A percentile compares a stretch with the other conserved stretches of the same genome.
Conservation (phyloP, 2,888 invertebrate genomes). For the Norana najaformis region DNA sequence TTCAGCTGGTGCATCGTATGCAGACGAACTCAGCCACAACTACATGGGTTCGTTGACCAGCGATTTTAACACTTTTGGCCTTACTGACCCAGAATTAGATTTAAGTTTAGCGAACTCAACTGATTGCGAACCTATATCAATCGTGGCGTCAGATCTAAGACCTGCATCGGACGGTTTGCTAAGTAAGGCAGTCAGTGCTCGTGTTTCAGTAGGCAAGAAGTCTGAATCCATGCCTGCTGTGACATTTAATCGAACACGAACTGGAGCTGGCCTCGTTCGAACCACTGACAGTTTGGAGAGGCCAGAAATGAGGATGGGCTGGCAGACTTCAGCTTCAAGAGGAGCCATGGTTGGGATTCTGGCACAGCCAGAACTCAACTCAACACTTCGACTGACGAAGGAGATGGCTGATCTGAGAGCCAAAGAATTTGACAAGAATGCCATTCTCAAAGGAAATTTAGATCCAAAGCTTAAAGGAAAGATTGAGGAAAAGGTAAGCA, state of each 20-base stretch:
- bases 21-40: neutral
- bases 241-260: neutral
- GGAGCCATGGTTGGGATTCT: neutral
- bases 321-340: neutral
- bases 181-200: neutral
- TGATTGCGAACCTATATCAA: neutral
- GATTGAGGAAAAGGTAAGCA: conserved; percentile 6
- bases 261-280: neutral
- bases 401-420: neutral
- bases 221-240: neutral
- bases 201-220: neutral
- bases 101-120: neutral
- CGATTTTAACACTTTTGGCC: neutral
- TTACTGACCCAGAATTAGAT: neutral
- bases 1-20: neutral
- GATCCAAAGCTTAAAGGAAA: conserved; percentile 15
- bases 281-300: neutral
- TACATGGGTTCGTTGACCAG: neutral
- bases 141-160: neutral
- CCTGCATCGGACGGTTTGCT: neutral
- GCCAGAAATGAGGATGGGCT: neutral
- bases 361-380: neutral
- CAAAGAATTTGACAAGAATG: neutral
- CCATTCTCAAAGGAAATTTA: neutral
- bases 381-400: neutral